Percentiles rank a stretch among this genome's conserved stretches.
Conservation (phyloP, 2,113 vertebrate species). For the Casuarius casuarius region DNA sequence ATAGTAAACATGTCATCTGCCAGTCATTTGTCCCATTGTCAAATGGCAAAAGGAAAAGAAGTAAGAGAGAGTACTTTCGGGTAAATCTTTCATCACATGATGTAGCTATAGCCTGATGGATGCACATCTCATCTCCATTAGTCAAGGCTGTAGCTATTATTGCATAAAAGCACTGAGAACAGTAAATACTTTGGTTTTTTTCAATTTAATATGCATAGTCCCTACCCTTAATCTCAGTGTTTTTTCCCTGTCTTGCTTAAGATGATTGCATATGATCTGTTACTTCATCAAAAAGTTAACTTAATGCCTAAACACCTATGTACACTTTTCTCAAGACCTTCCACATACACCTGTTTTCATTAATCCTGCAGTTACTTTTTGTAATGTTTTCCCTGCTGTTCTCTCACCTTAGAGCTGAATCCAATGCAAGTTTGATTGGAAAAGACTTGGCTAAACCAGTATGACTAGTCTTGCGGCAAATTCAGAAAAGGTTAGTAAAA, state of each 20-base stretch:
- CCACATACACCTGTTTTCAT: background rate
- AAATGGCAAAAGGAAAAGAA: background rate
- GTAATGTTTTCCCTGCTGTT: background rate
- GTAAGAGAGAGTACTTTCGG: background rate
- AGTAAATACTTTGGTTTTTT: background rate
- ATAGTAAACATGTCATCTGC: background rate
- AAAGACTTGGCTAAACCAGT: background rate
- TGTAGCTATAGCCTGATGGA: background rate
- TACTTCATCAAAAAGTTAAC: background rate
- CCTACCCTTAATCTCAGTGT: background rate
- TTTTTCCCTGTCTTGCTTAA: background rate
- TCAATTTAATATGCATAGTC: background rate
- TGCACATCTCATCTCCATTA: background rate
- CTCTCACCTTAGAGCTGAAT: background rate
- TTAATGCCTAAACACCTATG: background rate
- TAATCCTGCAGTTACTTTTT: background rate
- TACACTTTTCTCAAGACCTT: background rate
- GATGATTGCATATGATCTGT: background rate
- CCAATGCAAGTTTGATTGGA: background rate
- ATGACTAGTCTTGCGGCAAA: background rate
- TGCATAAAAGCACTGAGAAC: background rate
- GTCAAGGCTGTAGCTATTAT: background rate
- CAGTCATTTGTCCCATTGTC: background rate
- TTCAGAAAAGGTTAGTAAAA: background rate
- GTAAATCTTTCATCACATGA: background rate